A percentile compares a stretch with the other conserved stretches of the same genome.
Conservation (phyloP, 2,888 invertebrate genomes). For the Ormyrus pomaceus region DNA sequence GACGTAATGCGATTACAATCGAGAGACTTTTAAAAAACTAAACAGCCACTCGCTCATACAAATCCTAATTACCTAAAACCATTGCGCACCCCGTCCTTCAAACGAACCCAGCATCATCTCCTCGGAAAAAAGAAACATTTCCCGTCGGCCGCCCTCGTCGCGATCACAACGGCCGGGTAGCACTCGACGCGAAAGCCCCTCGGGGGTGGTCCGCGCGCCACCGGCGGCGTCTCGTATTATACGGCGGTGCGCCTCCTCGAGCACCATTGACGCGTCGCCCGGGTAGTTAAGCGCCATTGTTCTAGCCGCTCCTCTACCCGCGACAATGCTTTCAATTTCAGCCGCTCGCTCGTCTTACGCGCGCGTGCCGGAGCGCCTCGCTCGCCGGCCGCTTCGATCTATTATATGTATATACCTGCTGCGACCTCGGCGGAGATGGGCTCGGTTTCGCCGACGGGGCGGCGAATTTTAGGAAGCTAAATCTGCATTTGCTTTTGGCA, state of each 20-base stretch:
- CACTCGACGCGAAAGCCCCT: no score
- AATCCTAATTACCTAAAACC: no score
- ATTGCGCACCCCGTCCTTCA: no score
- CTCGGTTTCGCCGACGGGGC: constrained; percentile 19
- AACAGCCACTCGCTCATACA: no score
- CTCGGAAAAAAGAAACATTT: no score
- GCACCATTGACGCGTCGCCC: constrained; percentile 39
- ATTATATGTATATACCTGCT: not conserved
- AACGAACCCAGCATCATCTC: no score
- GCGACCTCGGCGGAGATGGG: not conserved
- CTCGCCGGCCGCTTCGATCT: not conserved
- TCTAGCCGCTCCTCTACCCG: not conserved
- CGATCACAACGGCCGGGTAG: no score
- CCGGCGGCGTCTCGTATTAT: constrained; percentile 7
- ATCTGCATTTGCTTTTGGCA: not conserved
- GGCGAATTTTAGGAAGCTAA: not conserved
- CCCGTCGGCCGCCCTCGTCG: no score
- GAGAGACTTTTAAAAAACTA: no score
- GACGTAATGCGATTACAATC: no score
- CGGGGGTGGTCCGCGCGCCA: no score
- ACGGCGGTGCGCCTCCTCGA: constrained; percentile 6
- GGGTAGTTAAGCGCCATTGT: constrained; percentile 48
- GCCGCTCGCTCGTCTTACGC: constrained; percentile 21
- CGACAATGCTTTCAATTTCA: constrained; percentile 47
- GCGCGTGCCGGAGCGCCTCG: not conserved